Base-by-base conservation (phyloP, 2,888 invertebrate species). In the Acanthoscelides obtectus region DNA sequence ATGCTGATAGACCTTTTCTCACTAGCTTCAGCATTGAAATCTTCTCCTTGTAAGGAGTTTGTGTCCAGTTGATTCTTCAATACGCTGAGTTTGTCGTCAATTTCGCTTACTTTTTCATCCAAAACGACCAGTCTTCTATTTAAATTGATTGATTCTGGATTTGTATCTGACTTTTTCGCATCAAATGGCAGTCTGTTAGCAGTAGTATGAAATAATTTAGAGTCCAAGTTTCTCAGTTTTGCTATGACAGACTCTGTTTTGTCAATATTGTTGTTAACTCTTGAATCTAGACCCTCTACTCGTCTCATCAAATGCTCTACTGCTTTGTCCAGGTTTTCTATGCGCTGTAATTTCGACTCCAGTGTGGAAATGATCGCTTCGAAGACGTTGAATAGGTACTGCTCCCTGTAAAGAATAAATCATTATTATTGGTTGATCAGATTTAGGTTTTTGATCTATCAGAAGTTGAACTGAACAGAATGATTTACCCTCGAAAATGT, bases 361-460 rank as follows among this genome's bases (percentile, higher is more conserved):
- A 95, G 86, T 22, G 95, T 95, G 79, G 94, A 94, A 73, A 95
- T 94, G 78, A 96, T 94, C 71, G 94, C 94, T 86, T 95, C 95
- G 86, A 96, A 95, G 71, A 96, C 93, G 84, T 94, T 94, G 86
- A 94, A 92, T 75, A 95, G 89, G 84, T 95, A 94, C 85, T 94
- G 94, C 85, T 95, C 95, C 86, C 95, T 95, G 92, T 74, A 25
- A 20, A 64, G 66, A 67, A 72, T 70, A 21, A 72, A 20, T 63
- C 63, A 12, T 63, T 8, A 63, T 12, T 19, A 63, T 63, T 12
- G n/a, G n/a, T n/a, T n/a, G n/a, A n/a, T n/a, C n/a, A n/a, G n/a
- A n/a, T n/a, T n/a, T n/a, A n/a, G n/a, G n/a, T n/a, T n/a, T n/a
- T n/a, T n/a, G n/a, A n/a, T n/a, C n/a, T n/a, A n/a, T n/a, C n/a